Evolutionary conservation across 2,797 vertebrate genomes (phyloP).

Genomic region (Myotis myotis): DNA sequence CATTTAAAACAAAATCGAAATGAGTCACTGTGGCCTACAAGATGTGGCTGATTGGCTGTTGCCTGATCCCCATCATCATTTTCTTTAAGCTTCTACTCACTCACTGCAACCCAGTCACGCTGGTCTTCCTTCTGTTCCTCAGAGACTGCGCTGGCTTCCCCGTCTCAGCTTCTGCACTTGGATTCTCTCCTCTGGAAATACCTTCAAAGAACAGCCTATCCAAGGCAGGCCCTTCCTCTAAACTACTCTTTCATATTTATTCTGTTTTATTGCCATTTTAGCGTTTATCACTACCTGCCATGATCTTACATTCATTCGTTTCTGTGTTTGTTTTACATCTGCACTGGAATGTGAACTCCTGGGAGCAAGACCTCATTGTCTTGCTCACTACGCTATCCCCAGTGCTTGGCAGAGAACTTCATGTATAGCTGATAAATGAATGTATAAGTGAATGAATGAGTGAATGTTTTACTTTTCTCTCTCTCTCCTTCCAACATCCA

Average conservation of each 20-base stretch:
- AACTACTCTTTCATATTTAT: background rate
- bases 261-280: background rate
- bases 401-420: background rate
- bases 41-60: background rate
- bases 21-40: background rate
- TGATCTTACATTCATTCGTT: background rate
- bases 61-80: background rate
- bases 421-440: background rate
- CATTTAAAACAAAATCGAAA: background rate
- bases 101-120: background rate
- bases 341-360: background rate
- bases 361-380: background rate
- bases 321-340: background rate
- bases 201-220: background rate
- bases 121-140: background rate
- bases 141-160: background rate
- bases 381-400: background rate
- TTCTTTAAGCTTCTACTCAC: background rate
- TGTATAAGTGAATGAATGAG: background rate
- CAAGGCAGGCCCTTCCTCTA: background rate
- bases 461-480: background rate
- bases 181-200: background rate
- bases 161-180: background rate
- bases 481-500: background rate
- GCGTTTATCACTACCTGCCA: background rate